Percentiles rank a stretch among this genome's conserved stretches.
phyloP scores from a whole-genome alignment of 2,797 vertebrate species.

The Siniperca undulata region DNA sequence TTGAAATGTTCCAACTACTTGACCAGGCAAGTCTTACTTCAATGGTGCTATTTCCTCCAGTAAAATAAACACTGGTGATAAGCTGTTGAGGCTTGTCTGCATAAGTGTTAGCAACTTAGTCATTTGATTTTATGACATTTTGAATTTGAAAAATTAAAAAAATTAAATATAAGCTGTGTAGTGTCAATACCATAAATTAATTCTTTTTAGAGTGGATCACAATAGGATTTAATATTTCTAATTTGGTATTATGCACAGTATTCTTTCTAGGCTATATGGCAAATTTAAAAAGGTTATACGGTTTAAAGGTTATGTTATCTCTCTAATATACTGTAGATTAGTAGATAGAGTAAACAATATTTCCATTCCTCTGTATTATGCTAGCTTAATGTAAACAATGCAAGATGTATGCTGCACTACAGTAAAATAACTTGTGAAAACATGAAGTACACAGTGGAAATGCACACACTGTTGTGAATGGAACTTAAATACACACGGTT shows the following conservation, averaged over 20 bases:
- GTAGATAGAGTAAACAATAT: not conserved
- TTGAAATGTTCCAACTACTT: conserved; percentile 47
- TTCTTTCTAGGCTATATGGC: not conserved
- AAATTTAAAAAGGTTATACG: not conserved
- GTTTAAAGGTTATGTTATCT: not conserved
- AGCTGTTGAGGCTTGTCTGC: conserved; percentile 58
- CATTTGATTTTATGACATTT: conserved; percentile 5
- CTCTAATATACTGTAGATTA: not conserved
- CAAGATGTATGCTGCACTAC: not conserved
- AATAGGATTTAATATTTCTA: not conserved
- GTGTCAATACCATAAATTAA: not conserved
- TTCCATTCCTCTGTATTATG: not conserved
- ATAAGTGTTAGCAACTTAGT: conserved; percentile 9
- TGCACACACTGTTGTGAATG: conserved; percentile 19
- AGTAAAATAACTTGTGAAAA: conserved; percentile 11
- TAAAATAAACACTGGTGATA: conserved; percentile 26
- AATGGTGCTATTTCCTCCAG: conserved; percentile 5
- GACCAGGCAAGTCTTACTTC: conserved; percentile 61
- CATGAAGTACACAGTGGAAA: conserved; percentile 10
- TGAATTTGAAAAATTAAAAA: not conserved
- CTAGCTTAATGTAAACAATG: not conserved
- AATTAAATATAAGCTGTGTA: not conserved
- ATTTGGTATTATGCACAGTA: not conserved
- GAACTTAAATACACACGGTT: conserved; percentile 20
- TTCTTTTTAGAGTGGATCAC: not conserved